Base-by-base conservation (phyloP, 2,113 vertebrate genomes). In the Elephas maximus region DNA sequence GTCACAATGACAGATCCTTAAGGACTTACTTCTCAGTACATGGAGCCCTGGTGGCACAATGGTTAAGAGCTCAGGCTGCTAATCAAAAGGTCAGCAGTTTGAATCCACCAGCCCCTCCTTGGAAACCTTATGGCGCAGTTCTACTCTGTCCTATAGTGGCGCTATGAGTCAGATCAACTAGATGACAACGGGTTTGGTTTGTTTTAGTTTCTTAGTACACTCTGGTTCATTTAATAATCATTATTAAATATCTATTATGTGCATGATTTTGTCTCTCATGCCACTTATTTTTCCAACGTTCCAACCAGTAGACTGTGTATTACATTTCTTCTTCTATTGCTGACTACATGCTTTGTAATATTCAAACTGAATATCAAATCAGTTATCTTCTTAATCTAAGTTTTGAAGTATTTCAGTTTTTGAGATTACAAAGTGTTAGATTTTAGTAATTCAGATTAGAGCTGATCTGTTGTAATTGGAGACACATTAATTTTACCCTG, bases 401-500 rank as follows among this genome's bases (percentile, higher is more conserved):
- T 26, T n/a, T 14, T 0, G 78, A 7, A 69, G 33, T 63, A 63
- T 81, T 81, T 92, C 9, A 78, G 2, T 60, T 80, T 86, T 84
- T 26, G 67, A 65, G 2, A 57, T 23, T 26, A 28, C 17, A 74
- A 21, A 60, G 44, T 17, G 1, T n/a, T 24, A 87, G 45, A 76
- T 5, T 10, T 85, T 60, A 85, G 33, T 90, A 95, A 90, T 96
- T 84, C 8, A 80, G 6, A 17, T 82, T 62, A 37, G 4, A 67
- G n/a, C 21, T 37, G n/a, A 77, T 33, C 8, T 73, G 12, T 53
- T 89, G 3, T 51, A 85, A 69, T 81, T 73, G 86, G 65, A 37
- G 81, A 98, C 90, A 37, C 45, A 73, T 74, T 30, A 48, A 87
- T 97, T 90, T 95, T 73, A 79, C 1, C 71, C 26, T 79, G 96